These are phyloP conservation scores for Nomada ferruginata DNA, from an alignment of 2,888 invertebrate genomes.

Conservation along the genomic window DNA sequence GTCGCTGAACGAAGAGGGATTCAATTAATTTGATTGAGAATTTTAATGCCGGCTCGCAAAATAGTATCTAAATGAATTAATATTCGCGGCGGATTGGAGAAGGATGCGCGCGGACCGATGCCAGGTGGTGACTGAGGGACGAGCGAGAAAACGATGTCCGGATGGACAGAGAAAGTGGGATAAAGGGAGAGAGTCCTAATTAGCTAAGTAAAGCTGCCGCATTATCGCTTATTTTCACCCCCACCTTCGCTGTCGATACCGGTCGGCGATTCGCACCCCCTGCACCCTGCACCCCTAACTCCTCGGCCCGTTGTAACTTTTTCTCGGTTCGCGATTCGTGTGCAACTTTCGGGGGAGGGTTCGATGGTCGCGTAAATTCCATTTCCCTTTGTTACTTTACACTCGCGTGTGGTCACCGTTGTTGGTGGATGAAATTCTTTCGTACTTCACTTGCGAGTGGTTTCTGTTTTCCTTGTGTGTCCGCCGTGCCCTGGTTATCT, in stretches of 20 bases:
- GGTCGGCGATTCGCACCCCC: neutral
- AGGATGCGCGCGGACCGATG: slow-evolving; percentile 56
- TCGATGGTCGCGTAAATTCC: slow-evolving; percentile 32
- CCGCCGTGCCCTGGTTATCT: neutral
- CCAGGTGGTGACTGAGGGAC: slow-evolving; percentile 60
- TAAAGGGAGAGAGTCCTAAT: slow-evolving; percentile 77
- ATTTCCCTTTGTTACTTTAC: neutral
- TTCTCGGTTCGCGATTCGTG: slow-evolving; percentile 25
- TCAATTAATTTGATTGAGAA: slow-evolving; percentile 83
- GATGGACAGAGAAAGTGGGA: slow-evolving; percentile 38
- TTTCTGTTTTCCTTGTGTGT: neutral
- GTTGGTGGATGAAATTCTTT: neutral
- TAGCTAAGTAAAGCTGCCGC: slow-evolving; percentile 84
- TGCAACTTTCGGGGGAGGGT: slow-evolving; percentile 32
- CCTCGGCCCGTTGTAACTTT: slow-evolving; percentile 19
- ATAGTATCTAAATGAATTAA: slow-evolving; percentile 83
- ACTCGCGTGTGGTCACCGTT: neutral
- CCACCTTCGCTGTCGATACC: slow-evolving; percentile 26
- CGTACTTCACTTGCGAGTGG: neutral
- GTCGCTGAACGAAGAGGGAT: slow-evolving; percentile 72
- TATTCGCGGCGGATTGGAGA: slow-evolving; percentile 70
- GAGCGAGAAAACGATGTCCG: slow-evolving; percentile 71
- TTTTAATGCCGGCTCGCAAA: slow-evolving; percentile 79
- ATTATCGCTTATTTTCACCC: slow-evolving; percentile 83
- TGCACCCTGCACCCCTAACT: neutral